A percentile compares a stretch with the other conserved stretches of the same genome.
These are phyloP conservation scores for Diabrotica undecimpunctata DNA, from an alignment of 1,140 invertebrate genomes.

Conservation along the genomic window DNA sequence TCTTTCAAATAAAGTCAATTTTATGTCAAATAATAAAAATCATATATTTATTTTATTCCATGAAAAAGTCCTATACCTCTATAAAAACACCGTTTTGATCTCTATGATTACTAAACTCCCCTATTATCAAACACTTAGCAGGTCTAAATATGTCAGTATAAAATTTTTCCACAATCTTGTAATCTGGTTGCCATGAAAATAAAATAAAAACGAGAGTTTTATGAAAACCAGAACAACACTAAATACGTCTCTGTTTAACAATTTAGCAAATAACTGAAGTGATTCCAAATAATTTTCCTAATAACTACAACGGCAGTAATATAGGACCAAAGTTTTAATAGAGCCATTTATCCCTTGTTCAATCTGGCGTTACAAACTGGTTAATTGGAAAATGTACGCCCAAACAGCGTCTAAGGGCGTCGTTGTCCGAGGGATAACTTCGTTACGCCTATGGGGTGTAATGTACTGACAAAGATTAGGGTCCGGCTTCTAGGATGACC, in stretches of 20 bases:
- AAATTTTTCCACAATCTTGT: neutral
- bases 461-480: slow-evolving; percentile 3
- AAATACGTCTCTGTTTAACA: slow-evolving; percentile 1
- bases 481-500: neutral
- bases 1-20: no score
- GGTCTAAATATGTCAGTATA: no score
- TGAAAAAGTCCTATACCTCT: no score
- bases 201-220: no score
- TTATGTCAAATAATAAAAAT: no score
- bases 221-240: no score
- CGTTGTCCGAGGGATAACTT: slow-evolving; percentile 5
- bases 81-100: no score
- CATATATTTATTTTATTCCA: no score
- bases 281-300: slow-evolving; percentile 16
- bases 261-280: slow-evolving; percentile 9
- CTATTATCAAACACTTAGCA: no score
- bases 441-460: slow-evolving; percentile 1
- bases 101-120: no score
- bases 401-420: slow-evolving; percentile 6
- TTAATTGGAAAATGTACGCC: slow-evolving; percentile 11
- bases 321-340: slow-evolving; percentile 7
- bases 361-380: slow-evolving; percentile 11
- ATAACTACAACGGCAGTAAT: slow-evolving; percentile 7
- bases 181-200: neutral
- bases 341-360: slow-evolving; percentile 8